Percentiles rank a stretch among this genome's conserved stretches.
Conservation (phyloP, 2,888 invertebrate genomes). For the Eupithecia exiguata region DNA sequence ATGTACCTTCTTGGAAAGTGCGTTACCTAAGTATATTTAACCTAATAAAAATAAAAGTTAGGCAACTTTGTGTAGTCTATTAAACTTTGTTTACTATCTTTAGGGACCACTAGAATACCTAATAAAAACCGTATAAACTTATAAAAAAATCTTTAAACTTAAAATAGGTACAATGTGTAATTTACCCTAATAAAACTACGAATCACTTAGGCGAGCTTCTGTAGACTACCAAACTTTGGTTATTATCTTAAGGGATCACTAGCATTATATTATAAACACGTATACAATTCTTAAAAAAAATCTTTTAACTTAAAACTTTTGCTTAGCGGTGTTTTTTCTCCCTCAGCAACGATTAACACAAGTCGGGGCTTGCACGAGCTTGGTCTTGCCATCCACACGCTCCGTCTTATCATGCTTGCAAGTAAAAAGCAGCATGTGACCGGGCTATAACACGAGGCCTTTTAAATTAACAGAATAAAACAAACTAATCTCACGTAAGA, state of each 20-base stretch:
- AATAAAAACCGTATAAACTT: no score
- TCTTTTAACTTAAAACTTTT: not conserved
- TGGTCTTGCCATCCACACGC: no score
- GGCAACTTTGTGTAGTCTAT: constrained; percentile 26
- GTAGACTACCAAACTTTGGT: constrained; percentile 24
- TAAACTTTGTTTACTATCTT: constrained; percentile 25
- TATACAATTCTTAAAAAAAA: not conserved
- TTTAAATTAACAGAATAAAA: not conserved
- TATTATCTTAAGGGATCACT: constrained; percentile 29
- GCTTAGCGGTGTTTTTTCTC: no score
- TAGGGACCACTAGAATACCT: constrained; percentile 30
- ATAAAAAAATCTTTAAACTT: no score
- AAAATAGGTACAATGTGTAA: no score
- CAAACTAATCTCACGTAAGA: not conserved
- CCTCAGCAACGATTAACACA: no score
- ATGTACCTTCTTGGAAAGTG: constrained; percentile 9
- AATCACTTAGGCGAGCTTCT: constrained; percentile 21
- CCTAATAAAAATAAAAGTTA: no score
- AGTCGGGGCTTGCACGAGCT: no score
- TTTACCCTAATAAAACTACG: constrained; percentile 33
- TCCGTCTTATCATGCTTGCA: no score
- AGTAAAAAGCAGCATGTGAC: no score
- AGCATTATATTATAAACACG: constrained; percentile 10
- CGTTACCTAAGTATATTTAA: constrained; percentile 15
- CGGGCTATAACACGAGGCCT: no score